Percentiles rank a stretch among this genome's conserved stretches.
Evolutionary conservation across 2,888 invertebrate species (phyloP).

Genomic region (Athalia cordata): DNA sequence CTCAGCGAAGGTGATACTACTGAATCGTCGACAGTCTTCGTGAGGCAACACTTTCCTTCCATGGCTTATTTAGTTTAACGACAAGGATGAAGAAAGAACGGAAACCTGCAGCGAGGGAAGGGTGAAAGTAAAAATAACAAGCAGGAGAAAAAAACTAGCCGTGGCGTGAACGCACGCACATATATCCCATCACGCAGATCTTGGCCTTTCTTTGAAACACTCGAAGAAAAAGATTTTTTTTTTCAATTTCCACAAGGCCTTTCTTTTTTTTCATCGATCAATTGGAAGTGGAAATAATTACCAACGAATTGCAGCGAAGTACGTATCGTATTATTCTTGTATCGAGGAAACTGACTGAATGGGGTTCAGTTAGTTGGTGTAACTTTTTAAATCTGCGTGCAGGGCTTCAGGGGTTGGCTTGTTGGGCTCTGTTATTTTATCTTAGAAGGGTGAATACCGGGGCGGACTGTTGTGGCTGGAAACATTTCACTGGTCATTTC

Average conservation of each 20-base stretch:
- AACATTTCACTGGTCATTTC: constrained; percentile 46
- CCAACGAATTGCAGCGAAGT: no score
- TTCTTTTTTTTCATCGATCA: no score
- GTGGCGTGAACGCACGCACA: constrained; percentile 6
- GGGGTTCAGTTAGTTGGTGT: constrained; percentile 24
- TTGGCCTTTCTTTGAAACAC: neutral
- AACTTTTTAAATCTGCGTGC: constrained; percentile 41
- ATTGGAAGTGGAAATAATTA: no score
- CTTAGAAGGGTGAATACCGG: constrained; percentile 43
- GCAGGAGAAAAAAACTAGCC: neutral
- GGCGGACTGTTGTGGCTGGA: constrained; percentile 41
- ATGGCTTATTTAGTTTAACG: neutral
- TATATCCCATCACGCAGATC: constrained; percentile 17
- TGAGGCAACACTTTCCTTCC: neutral
- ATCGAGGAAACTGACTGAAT: constrained; percentile 10
- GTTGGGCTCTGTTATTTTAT: constrained; percentile 41
- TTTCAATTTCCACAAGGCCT: no score
- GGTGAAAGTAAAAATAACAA: constrained; percentile 32
- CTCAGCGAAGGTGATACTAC: neutral
- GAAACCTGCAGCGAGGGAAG: neutral
- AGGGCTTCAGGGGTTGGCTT: constrained; percentile 22
- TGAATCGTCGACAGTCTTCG: neutral
- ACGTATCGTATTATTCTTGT: neutral
- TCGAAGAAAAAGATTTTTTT: no score
- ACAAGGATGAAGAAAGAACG: neutral